These are phyloP conservation scores for Antedon bifida DNA, from an alignment of 35 echinoderm and acorn worm species.

Conservation along the genomic window DNA sequence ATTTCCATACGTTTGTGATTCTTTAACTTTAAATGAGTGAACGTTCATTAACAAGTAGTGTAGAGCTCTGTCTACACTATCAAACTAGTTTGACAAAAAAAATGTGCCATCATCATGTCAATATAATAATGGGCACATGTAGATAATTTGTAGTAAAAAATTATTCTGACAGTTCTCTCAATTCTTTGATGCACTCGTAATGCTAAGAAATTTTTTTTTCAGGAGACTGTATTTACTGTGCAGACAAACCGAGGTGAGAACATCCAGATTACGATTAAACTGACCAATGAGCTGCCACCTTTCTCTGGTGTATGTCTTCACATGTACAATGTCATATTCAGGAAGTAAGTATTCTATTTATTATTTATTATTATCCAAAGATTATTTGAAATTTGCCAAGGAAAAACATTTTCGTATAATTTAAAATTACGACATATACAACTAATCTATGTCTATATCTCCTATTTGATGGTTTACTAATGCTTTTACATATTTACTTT, in stretches of 20 bases:
- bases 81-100: no score
- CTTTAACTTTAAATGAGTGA: no score
- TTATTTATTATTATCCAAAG: neutral
- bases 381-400: neutral
- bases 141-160: no score
- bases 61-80: no score
- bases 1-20: neutral
- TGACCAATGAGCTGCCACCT: slow-evolving; percentile 36
- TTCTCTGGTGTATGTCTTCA: slow-evolving; percentile 41
- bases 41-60: no score
- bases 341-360: slow-evolving; percentile 43
- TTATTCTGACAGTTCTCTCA: no score
- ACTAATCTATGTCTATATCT: neutral
- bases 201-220: no score
- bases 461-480: no score
- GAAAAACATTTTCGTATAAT: neutral
- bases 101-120: no score
- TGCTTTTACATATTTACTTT: no score
- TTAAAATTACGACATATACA: neutral
- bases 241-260: neutral
- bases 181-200: no score
- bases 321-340: slow-evolving; percentile 81
- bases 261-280: neutral
- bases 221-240: neutral
- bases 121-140: no score